Base-by-base conservation (phyloP, 1,140 invertebrate species). In the Chymomyza costata region DNA sequence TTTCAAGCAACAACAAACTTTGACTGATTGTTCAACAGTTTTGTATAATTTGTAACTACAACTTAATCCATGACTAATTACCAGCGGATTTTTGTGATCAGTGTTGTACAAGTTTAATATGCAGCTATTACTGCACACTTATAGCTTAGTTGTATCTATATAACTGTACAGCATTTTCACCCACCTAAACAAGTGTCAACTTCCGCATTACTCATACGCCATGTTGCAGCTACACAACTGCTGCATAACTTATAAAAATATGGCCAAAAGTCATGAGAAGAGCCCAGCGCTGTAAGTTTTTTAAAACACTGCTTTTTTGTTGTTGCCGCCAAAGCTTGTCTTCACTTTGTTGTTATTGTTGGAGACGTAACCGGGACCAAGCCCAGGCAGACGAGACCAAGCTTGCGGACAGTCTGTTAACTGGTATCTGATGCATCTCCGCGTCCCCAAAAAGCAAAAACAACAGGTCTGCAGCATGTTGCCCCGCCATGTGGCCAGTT, bases 141-240 rank as follows among this genome's bases (percentile, higher is more conserved):
- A n/a, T n/a, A n/a, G n/a, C n/a, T n/a, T n/a, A n/a, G n/a, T n/a
- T n/a, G n/a, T n/a, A n/a, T n/a, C n/a, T n/a, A n/a, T n/a, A n/a
- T n/a, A n/a, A n/a, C n/a, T n/a, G n/a, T n/a, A n/a, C n/a, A 49
- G 53, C 53, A 59, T 68, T 68, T 78, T 68, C 74, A 80, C 74
- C 67, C 71, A 78, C 73, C 67, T 40, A 10, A 51, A 69, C 73
- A 80, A 81, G 73, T 80, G 73, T 65, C 73, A 73, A 80, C 74
- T 81, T 81, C 73, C 73, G 73, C 73, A 67, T 80, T 81, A 80
- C 73, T 73, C 74, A 80, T 73, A 51, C 66, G 73, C 53, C 67
- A 57, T 34, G 52, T 67, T 45, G 11, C 35, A 38, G 11, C 10
- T 6, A 14, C 6, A 5, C 35, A 80, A 80, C 73, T 65, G 37